Evolutionary conservation across 2,113 vertebrate species (phyloP).

Genomic region (Rattus rattus): DNA sequence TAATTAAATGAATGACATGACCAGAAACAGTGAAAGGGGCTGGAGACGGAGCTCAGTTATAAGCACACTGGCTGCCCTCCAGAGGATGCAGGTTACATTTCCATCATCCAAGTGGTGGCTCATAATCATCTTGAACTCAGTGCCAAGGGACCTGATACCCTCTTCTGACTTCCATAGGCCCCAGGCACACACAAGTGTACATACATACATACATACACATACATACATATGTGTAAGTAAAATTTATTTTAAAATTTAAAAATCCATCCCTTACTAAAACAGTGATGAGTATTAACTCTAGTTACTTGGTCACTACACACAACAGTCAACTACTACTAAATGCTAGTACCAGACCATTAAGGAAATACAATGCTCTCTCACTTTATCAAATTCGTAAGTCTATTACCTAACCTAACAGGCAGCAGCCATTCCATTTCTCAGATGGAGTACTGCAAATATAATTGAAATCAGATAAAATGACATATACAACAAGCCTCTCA

Average conservation of each 20-base stretch:
- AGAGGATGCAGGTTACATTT: not conserved
- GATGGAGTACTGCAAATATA: not conserved
- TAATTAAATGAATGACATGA: constrained; percentile 10
- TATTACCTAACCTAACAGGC: not conserved
- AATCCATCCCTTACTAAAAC: not conserved
- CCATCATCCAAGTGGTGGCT: not conserved
- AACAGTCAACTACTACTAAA: not conserved
- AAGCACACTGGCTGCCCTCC: not conserved
- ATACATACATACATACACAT: not conserved
- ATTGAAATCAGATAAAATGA: constrained; percentile 36
- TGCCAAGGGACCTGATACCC: not conserved
- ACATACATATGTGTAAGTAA: not conserved
- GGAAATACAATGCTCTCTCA: not conserved
- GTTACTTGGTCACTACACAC: not conserved
- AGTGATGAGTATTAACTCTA: constrained; percentile 25
- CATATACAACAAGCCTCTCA: not conserved
- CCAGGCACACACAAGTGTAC: not conserved
- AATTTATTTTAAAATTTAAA: not conserved
- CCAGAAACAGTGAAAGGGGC: constrained; percentile 1
- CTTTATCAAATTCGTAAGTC: not conserved
- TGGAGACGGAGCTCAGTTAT: not conserved
- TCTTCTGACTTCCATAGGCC: not conserved
- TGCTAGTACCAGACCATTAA: not conserved
- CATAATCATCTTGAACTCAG: not conserved
- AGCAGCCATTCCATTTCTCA: not conserved